Conservation (phyloP, 2,797 vertebrate species). For the Lutjanus argentimaculatus region DNA sequence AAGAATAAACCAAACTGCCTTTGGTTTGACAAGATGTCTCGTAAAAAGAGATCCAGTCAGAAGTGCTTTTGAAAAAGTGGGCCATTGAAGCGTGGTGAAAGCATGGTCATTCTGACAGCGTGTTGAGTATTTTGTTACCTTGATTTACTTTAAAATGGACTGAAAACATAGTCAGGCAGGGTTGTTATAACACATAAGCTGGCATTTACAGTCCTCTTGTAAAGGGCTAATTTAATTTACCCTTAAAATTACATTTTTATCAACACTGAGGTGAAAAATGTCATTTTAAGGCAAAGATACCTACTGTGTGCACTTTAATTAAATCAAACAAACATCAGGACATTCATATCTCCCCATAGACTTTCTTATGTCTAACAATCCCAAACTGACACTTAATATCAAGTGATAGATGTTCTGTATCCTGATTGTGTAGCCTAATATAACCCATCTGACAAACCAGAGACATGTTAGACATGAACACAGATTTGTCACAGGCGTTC, state of each 20-base stretch:
- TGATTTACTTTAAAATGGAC: conserved; percentile 43
- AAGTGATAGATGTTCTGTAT: conserved; percentile 1
- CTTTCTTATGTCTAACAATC: background rate
- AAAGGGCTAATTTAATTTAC: conserved; percentile 29
- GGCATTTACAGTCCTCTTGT: conserved; percentile 38
- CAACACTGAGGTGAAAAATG: background rate
- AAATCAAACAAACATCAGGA: background rate
- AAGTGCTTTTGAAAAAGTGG: conserved; percentile 69
- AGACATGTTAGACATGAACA: conserved; percentile 10
- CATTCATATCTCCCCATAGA: conserved; percentile 1
- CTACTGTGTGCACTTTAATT: background rate
- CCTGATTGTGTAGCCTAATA: conserved; percentile 23
- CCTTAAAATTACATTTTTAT: background rate
- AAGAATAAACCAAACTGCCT: conserved; percentile 50
- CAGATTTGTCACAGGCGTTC: conserved; percentile 28
- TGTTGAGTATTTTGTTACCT: conserved; percentile 40
- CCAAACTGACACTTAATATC: conserved; percentile 13
- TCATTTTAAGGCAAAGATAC: too few relatives aligned
- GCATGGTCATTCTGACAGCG: conserved; percentile 40
- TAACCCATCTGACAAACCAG: conserved; percentile 22
- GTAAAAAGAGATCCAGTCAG: conserved; percentile 69
- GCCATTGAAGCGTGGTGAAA: conserved; percentile 46
- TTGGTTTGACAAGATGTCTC: conserved; percentile 64
- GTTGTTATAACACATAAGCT: background rate
- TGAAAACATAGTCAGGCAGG: conserved; percentile 16